Percentiles rank a stretch among this genome's conserved stretches.
Conservation (phyloP, 2,113 vertebrate species). For the Vimba vimba region DNA sequence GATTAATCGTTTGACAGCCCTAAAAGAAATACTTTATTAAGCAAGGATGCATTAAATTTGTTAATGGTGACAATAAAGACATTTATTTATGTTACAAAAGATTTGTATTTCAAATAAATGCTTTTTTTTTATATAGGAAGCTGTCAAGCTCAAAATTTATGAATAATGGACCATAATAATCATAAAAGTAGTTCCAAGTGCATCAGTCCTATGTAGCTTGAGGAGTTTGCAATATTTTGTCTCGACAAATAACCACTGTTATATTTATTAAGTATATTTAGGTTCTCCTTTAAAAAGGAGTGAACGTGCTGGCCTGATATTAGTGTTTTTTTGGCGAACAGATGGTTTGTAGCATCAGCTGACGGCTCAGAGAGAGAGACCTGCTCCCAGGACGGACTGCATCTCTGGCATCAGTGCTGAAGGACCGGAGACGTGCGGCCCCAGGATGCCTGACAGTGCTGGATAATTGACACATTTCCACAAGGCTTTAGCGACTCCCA, state of each 20-base stretch:
- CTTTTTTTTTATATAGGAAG: background rate
- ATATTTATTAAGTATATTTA: background rate
- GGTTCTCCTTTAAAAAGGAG: background rate
- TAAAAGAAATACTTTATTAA: too few relatives aligned
- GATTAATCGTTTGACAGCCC: too few relatives aligned
- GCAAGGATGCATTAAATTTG: too few relatives aligned
- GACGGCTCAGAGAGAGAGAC: slow-evolving; percentile 73
- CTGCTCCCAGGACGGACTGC: slow-evolving; percentile 67
- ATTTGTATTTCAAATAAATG: too few relatives aligned
- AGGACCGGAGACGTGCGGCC: slow-evolving; percentile 56
- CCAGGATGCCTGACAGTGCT: background rate
- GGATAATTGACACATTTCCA: slow-evolving; percentile 66
- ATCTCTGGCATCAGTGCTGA: slow-evolving; percentile 66
- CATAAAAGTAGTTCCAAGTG: background rate
- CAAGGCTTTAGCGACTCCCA: slow-evolving; percentile 45
- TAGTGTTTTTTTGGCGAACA: slow-evolving; percentile 57
- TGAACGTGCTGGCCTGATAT: slow-evolving; percentile 58
- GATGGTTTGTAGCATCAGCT: slow-evolving; percentile 72
- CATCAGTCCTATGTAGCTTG: background rate
- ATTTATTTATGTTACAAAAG: too few relatives aligned
- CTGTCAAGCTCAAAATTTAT: background rate
- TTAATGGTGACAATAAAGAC: too few relatives aligned
- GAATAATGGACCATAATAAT: background rate
- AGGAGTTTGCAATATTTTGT: background rate
- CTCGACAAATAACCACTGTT: background rate